Evolutionary conservation across 2,113 vertebrate genomes (phyloP).

Genomic region (Rhagologus leucostigma): DNA sequence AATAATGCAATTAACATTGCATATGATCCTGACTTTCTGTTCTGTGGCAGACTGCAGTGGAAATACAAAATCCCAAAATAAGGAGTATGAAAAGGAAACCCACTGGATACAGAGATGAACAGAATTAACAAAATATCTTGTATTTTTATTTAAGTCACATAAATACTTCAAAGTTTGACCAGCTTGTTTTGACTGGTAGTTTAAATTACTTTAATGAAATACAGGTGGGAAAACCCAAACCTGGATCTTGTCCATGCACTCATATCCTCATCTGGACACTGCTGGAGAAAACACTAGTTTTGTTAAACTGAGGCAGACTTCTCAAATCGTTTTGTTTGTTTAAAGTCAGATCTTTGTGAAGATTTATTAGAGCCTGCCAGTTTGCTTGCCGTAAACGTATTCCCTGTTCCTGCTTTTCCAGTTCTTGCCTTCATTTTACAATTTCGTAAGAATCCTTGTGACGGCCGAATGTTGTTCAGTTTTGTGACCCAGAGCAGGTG

Average conservation of each 20-base stretch:
- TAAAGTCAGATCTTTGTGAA: not conserved
- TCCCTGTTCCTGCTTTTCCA: not conserved
- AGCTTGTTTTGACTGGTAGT: not conserved
- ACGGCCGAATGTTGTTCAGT: rapidly evolving
- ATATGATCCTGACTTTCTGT: not conserved
- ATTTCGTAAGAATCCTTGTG: not conserved
- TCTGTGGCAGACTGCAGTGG: not conserved
- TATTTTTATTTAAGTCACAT: not conserved
- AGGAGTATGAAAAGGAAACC: not conserved
- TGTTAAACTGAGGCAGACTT: not conserved
- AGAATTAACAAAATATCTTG: not conserved
- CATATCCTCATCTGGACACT: not conserved
- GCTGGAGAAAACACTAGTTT: not conserved
- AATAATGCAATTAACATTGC: not conserved
- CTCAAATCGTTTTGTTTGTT: not conserved
- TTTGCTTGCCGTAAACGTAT: not conserved
- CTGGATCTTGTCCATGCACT: not conserved
- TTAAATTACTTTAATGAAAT: not conserved
- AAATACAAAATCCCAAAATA: not conserved
- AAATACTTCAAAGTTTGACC: not conserved
- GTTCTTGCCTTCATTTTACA: not conserved
- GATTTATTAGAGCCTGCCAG: not conserved
- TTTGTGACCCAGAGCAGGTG: not conserved
- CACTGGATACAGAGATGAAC: not conserved
- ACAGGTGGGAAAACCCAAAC: not conserved